These are phyloP conservation scores for Elymnias hypermnestra DNA, from an alignment of 1,140 invertebrate genomes.

Conservation along the genomic window DNA sequence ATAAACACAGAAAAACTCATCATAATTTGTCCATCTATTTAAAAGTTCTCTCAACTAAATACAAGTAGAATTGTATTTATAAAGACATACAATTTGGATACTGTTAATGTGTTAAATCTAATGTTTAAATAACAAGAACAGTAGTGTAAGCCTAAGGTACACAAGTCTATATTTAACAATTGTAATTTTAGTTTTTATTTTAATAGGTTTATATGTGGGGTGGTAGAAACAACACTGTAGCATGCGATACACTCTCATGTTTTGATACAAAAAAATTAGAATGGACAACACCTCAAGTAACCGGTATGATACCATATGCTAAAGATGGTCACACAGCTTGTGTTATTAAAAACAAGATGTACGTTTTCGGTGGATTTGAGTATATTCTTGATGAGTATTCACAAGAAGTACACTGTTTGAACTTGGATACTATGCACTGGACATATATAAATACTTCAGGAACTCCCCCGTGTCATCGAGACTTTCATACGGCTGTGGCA, in stretches of 20 bases:
- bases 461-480: conserved; percentile 83
- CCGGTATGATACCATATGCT: conserved; percentile 83
- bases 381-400: conserved; percentile 87
- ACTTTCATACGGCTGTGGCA: conserved; percentile 91
- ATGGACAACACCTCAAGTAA: conserved; percentile 82
- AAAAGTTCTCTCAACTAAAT: too few species aligned
- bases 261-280: conserved; percentile 84
- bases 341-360: conserved; percentile 89
- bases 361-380: conserved; percentile 93
- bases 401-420: conserved; percentile 85
- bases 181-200: conserved; percentile 4
- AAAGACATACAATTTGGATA: too few species aligned
- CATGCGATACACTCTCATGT: conserved; percentile 87
- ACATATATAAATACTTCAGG: conserved; percentile 77
- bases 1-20: too few species aligned
- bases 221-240: conserved; percentile 89
- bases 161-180: too few species aligned
- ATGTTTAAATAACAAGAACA: too few species aligned
- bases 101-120: too few species aligned
- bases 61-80: too few species aligned
- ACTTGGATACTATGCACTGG: conserved; percentile 87
- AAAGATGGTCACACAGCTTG: conserved; percentile 94
- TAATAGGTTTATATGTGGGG: conserved; percentile 89
- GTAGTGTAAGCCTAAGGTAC: too few species aligned
- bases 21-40: too few species aligned